Evolutionary conservation across 2,797 vertebrate genomes (phyloP).

Genomic region (Phataginus tricuspis): DNA sequence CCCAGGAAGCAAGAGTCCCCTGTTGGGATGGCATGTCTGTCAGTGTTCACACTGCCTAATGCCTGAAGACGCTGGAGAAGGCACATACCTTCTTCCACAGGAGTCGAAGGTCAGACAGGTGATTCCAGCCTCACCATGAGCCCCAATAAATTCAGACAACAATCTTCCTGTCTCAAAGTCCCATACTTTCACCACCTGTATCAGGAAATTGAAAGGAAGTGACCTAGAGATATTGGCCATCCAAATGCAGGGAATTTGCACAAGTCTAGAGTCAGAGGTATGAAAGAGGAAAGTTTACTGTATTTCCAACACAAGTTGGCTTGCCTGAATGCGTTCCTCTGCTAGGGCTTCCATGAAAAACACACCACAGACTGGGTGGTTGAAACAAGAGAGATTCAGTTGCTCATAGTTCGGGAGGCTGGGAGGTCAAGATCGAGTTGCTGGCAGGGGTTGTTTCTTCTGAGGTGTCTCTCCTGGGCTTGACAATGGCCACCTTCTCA

Average conservation of each 20-base stretch:
- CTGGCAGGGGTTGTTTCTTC: background rate
- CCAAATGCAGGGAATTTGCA: background rate
- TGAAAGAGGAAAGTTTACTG: background rate
- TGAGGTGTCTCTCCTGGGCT: background rate
- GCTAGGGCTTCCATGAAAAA: background rate
- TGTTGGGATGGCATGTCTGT: rapidly evolving
- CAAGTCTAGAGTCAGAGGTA: background rate
- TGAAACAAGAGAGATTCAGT: background rate
- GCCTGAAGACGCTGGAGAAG: background rate
- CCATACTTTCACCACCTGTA: constrained; percentile 88
- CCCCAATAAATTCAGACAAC: constrained; percentile 87
- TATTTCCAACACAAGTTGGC: background rate
- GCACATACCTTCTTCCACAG: constrained; percentile 85
- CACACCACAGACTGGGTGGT: background rate
- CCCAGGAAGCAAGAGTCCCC: constrained; percentile 66
- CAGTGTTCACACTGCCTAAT: background rate
- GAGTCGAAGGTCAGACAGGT: constrained; percentile 88
- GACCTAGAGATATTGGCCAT: background rate
- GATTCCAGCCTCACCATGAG: constrained; percentile 81
- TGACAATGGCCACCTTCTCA: background rate
- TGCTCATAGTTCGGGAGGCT: background rate
- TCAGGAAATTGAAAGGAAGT: background rate
- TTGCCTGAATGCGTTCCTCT: background rate
- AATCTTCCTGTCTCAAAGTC: constrained; percentile 88
- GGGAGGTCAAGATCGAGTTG: background rate